Evolutionary conservation across 2,888 invertebrate genomes (phyloP), one percentile per base, ranked within the genome.

Genomic region (Philonicus albiceps): DNA sequence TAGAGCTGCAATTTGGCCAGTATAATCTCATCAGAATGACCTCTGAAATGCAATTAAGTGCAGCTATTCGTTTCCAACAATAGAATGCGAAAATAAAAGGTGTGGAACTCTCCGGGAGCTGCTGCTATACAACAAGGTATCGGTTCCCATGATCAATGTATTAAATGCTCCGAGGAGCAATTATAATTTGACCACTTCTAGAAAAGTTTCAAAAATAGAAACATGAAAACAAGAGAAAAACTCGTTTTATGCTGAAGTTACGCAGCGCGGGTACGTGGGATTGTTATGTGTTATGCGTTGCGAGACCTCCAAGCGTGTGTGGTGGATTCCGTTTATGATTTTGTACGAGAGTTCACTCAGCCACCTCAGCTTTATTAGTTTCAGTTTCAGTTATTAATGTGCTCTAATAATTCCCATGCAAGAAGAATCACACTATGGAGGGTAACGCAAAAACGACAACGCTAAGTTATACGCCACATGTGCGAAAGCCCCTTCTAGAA

Each of bases 161-260:
- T 78, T 49, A 78, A 78, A 49, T 78, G 78, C 78, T 78, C 49
- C 30, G 30, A 78, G n/a, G 78, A 78, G 49, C 53, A 49, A 78
- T 78, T 78, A 78, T 30, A 78, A 78, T 78, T 78, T 49, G 49
- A 78, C 78, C 78, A 30, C 78, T 30, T 78, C 49, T 49, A 78
- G 78, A 78, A 78, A 30, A 78, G 31, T 78, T 49, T 49, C 78
- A 27, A 78, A 78, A 78, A 78, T 78, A 78, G 78, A 49, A 78
- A 53, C 78, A 16, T 43, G n/a, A 49, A 78, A 78, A 49, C 27
- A 37, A 76, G 75, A 8, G 11, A 49, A 43, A 78, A 78, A 78
- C 13, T 19, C 22, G 49, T 27, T 27, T 2, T 3, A 22, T 3
- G 22, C 19, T 64, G 19, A 7, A 64, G 8, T n/a, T 64, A 7